Evolutionary conservation across 2,113 vertebrate genomes (phyloP), one percentile per base, ranked within the genome.

Genomic region (Heloderma charlesbogerti): DNA sequence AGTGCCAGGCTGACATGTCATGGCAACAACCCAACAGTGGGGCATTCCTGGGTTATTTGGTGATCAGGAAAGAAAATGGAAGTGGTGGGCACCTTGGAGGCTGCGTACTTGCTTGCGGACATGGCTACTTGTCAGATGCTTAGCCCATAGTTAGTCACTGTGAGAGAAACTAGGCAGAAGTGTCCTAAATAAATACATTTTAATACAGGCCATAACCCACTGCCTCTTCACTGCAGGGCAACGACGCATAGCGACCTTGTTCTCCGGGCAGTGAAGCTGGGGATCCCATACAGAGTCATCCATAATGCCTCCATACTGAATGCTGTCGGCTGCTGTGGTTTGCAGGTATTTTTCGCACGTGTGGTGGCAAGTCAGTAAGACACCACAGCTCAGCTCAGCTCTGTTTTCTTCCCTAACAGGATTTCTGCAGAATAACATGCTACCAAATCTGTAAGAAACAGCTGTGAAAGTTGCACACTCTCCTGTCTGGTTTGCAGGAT

Each of bases 271-370:
- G 97, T 98, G 74, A 96, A 98, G 92, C 77, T 97, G 96, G 99
- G 99, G 89, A 98, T 99, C 95, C 97, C 98, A 0, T 99, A 99
- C 91, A 95, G 92, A 20, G 98, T 99, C 91, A 97, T 99, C 96
- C 99, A 99, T 95, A 99, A 99, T 75, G 99, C 99, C 79, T 99
- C 99, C 88, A 98, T 99, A 95, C 96, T 99, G 98, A 99, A 97
- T 77, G 99, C 99, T 0, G 98, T 99, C 72, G 99, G 99, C 93
- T 99, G 99, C 98, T 99, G 99, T 48, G 99, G 99, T 20, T 98
- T 99, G 87, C 99, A 99, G 99, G 99, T 99, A 97, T 92, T 54
- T 91, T 90, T 86, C 87, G 3, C 87, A 2, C 10, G 1, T 34
- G 3, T 37, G 22, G 45, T 85, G 0, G 89, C 92, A 72, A n/a